These are phyloP conservation scores for Silurus asotus DNA, from an alignment of 2,113 vertebrate species.

Conservation along the genomic window DNA sequence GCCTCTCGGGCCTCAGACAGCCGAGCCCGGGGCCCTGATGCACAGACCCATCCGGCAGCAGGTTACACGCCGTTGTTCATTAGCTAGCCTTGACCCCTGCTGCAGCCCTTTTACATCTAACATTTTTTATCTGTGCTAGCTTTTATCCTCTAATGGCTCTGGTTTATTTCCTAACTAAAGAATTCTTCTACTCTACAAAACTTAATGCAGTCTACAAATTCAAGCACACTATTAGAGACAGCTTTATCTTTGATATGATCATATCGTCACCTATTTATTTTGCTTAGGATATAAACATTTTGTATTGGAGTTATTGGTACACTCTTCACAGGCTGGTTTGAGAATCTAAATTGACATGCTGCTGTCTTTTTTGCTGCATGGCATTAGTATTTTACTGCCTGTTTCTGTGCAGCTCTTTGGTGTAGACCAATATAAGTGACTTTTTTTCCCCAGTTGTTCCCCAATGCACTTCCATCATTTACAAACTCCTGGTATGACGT, in stretches of 20 bases:
- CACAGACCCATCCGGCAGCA: slow-evolving; percentile 75
- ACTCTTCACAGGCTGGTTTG: not conserved
- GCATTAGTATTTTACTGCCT: not conserved
- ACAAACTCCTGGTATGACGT: not conserved
- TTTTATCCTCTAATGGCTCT: slow-evolving; percentile 38
- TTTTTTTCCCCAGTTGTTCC: not conserved
- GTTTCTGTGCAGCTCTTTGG: not conserved
- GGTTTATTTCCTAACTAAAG: slow-evolving; percentile 40
- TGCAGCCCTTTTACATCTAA: slow-evolving; percentile 31
- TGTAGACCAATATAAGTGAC: not conserved
- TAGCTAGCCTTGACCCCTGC: slow-evolving; percentile 15
- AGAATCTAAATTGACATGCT: not conserved
- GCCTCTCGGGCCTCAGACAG: slow-evolving; percentile 68
- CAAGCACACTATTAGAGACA: not conserved
- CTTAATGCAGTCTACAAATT: not conserved
- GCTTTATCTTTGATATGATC: not conserved
- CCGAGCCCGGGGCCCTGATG: slow-evolving; percentile 69
- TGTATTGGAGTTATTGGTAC: not conserved
- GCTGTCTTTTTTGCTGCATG: not conserved
- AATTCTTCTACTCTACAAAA: slow-evolving; percentile 11
- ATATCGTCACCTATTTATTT: not conserved
- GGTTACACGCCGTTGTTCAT: slow-evolving; percentile 72
- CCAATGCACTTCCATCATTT: not conserved
- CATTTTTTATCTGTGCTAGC: slow-evolving; percentile 41
- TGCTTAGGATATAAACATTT: not conserved